A percentile compares a stretch with the other conserved stretches of the same genome.
phyloP scores from a whole-genome alignment of 2,797 vertebrate genomes.

The Tangara arthus region DNA sequence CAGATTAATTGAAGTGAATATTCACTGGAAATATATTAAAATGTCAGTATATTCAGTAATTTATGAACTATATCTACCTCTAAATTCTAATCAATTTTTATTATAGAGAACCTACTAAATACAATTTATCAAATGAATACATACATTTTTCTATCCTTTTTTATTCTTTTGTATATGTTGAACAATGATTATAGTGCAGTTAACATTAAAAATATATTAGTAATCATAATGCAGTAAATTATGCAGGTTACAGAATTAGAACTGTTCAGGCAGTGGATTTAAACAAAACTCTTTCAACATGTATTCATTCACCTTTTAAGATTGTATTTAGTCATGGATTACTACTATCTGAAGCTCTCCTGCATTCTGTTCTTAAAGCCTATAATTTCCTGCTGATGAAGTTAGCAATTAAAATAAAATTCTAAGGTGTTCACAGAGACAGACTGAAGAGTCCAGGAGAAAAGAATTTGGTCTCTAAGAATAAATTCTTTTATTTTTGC shows the following conservation, averaged over 20 bases:
- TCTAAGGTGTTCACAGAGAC: not conserved
- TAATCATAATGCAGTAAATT: not conserved
- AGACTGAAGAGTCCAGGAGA: not conserved
- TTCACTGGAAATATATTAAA: not conserved
- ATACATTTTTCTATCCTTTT: not conserved
- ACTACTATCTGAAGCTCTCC: not conserved
- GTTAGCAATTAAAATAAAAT: not conserved
- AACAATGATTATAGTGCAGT: not conserved
- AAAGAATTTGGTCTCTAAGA: not conserved
- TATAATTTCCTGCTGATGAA: not conserved
- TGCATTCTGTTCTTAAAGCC: not conserved
- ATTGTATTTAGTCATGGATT: not conserved
- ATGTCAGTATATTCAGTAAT: not conserved
- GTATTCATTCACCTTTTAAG: not conserved
- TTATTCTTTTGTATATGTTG: not conserved
- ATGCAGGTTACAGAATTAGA: not conserved
- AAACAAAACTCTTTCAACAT: not conserved
- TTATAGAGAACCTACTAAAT: not conserved
- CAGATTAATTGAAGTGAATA: not conserved
- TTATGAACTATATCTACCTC: not conserved
- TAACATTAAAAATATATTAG: not conserved
- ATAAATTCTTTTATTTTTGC: not conserved
- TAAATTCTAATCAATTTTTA: not conserved
- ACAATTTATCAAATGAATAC: not conserved
- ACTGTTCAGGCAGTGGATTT: not conserved